Base-by-base conservation (phyloP, 2,113 vertebrate genomes). In the Climacteris rufus region DNA sequence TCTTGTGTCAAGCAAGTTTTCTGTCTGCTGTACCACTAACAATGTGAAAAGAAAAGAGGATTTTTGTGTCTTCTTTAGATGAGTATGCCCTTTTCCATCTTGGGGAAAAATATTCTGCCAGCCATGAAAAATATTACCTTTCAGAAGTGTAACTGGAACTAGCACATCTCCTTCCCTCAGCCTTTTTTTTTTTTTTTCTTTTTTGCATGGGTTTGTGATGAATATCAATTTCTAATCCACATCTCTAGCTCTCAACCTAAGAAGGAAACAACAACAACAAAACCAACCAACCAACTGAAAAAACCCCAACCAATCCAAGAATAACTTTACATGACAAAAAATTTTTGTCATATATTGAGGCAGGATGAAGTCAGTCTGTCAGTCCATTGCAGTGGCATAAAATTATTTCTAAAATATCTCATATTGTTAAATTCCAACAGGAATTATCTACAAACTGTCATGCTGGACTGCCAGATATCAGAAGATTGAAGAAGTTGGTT, bases 281-380 rank as follows among this genome's bases (percentile, higher is more conserved):
- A 63, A 53, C 1, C 8, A 39, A 82, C 23, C 9, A 74, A 42
- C 7, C 13, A 66, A n/a, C 6, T 40, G 5, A 27, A 60, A 24
- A 24, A 10, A 8, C 42, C 4, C 7, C 35, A 14, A 50, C 9
- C 37, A 74, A 54, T 0, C 11, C 10, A 77, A 63, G 21, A 64
- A 57, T 15, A 45, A 63, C 28, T 64, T 56, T 28, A 28, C 18
- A 5, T n/a, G 19, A 13, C 18, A 85, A 50, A 78, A 76, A 30
- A 3, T 1, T 2, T 2, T 39, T 39, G 19, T 66, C 21, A 27
- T 63, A 10, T 2, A 1, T 33, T 40, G 13, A 86, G 21, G 28
- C 5, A 77, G 30, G 14, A 47, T 52, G 33, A 13, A n/a, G n/a
- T n/a, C n/a, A n/a, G 10, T 69, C 21, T 52, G 7, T 83, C 66